Conservation (phyloP, 2,797 vertebrate genomes). For the Gephyroberyx darwinii region DNA sequence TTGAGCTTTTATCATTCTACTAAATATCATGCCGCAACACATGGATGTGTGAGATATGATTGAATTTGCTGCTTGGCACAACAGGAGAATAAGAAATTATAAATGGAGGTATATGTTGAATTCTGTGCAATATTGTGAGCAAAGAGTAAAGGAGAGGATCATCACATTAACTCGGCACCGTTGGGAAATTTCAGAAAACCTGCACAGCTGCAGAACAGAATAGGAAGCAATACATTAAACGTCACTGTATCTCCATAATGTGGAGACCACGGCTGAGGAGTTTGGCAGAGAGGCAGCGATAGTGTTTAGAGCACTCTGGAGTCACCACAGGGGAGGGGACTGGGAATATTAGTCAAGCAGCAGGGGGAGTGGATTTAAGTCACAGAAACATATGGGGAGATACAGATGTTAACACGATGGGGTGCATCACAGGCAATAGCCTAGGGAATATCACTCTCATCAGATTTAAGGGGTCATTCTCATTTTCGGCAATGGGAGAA, state of each 20-base stretch:
- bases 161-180: conserved; percentile 86
- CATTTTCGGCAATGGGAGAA: conserved; percentile 38
- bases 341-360: conserved; percentile 94
- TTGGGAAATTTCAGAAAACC: conserved; percentile 87
- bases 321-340: conserved; percentile 88
- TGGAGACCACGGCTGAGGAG: conserved; percentile 85
- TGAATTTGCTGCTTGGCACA: not conserved
- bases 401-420: conserved; percentile 90
- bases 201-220: conserved; percentile 87
- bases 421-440: conserved; percentile 86
- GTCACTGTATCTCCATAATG: conserved; percentile 88
- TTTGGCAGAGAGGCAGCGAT: conserved; percentile 82
- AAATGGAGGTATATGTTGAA: not conserved
- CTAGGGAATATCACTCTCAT: conserved; percentile 72
- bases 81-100: not conserved
- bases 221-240: conserved; percentile 85
- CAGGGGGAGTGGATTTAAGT: conserved; percentile 92
- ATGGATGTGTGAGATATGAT: not conserved
- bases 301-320: conserved; percentile 79
- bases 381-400: conserved; percentile 90
- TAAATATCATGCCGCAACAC: not conserved
- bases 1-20: not conserved
- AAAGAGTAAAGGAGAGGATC: conserved; percentile 78
- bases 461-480: conserved; percentile 91
- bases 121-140: conserved; percentile 1